Conservation (phyloP, 2,888 invertebrate species). For the Cantharis lateralis region DNA sequence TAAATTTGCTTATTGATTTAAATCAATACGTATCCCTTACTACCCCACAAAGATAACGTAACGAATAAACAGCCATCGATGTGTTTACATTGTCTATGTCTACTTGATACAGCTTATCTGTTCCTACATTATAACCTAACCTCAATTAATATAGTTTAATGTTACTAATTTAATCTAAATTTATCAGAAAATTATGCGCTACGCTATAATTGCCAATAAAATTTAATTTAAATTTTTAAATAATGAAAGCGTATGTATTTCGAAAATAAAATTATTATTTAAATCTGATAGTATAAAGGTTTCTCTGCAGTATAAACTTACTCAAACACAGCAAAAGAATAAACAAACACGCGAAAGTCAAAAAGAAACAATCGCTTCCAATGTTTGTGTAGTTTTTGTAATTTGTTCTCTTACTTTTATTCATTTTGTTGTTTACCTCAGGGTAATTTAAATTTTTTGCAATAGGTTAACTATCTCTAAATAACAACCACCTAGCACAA, state of each 20-base stretch:
- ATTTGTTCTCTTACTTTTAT: background rate
- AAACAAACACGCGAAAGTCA: background rate
- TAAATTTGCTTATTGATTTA: background rate
- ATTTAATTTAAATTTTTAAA: background rate
- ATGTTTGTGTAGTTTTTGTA: background rate
- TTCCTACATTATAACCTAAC: background rate
- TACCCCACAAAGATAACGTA: background rate
- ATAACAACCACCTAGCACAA: background rate
- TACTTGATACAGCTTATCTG: background rate
- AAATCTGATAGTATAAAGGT: background rate
- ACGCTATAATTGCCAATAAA: background rate
- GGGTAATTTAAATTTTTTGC: background rate
- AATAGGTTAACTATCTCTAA: background rate
- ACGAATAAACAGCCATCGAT: background rate
- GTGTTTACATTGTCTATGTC: background rate
- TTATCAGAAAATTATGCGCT: background rate
- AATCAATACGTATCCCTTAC: background rate
- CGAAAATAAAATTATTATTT: background rate
- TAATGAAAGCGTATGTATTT: background rate
- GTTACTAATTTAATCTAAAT: background rate
- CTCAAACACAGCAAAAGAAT: background rate
- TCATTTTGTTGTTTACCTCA: background rate
- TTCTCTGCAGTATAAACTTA: background rate
- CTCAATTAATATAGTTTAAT: background rate
- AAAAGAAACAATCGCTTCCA: background rate